A percentile compares a stretch with the other conserved stretches of the same genome.
phyloP scores from a whole-genome alignment of 2,797 vertebrate genomes.

The Iguana delicatissima region DNA sequence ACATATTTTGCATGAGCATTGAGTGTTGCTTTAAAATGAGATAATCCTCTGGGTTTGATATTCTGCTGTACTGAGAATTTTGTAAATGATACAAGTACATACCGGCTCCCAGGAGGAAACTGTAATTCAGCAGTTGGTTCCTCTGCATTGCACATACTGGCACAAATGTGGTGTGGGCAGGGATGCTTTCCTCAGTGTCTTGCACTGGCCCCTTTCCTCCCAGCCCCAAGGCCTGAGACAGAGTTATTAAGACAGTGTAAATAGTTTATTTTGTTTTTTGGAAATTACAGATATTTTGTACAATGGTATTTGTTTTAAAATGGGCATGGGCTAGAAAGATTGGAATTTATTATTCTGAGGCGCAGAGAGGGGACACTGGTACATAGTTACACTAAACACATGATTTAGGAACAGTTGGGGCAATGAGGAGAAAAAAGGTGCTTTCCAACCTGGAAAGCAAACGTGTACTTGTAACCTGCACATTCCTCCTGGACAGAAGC shows the following conservation, averaged over 20 bases:
- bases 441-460: slow-evolving; percentile 9
- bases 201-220: not conserved
- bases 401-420: slow-evolving; percentile 10
- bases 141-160: not conserved
- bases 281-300: slow-evolving; percentile 51
- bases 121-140: not conserved
- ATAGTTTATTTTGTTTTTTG: slow-evolving; percentile 43
- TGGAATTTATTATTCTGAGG: slow-evolving; percentile 20
- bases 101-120: not conserved
- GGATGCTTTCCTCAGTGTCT: not conserved
- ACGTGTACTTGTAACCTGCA: not conserved
- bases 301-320: slow-evolving; percentile 36
- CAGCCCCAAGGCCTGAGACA: not conserved
- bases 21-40: not conserved
- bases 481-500: not conserved
- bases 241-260: slow-evolving; percentile 50
- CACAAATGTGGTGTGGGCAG: too few species aligned
- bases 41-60: not conserved
- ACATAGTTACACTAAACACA: slow-evolving; percentile 35
- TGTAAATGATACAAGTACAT: not conserved
- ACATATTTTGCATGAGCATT: not conserved
- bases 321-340: slow-evolving; percentile 32
- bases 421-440: not conserved
- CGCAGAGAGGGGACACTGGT: slow-evolving; percentile 30
- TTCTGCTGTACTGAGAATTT: not conserved